Base-by-base conservation (phyloP, 2,888 invertebrate genomes). In the Tetramorium bicarinatum region DNA sequence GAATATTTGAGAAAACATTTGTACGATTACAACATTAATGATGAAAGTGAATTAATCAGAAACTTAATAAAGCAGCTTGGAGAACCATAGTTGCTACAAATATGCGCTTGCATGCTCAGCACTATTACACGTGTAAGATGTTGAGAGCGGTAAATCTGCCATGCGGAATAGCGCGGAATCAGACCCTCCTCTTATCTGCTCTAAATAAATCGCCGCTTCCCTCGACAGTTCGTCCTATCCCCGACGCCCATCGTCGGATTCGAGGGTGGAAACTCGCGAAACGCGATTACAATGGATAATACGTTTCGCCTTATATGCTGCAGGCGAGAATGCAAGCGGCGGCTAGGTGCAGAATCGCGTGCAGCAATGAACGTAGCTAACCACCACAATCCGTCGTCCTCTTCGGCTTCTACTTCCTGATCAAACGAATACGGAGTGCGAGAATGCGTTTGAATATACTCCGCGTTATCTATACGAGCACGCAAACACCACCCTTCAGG, bases 211-310 rank as follows among this genome's bases (percentile, higher is more conserved):
- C 61, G 79, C 69, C 25, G 49, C 71, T 44, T 21, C 81, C 47
- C 44, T n/a, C 41, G 56, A 34, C 71, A 54, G 34, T 13, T 38
- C 77, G 25, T 69, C 54, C 59, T 74, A 80, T 82, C 61, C 67
- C 44, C 56, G 76, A 59, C 61, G 62, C 52, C n/a, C 49, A 21
- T 52, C 61, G 54, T 67, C 72, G 18, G 21, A 77, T 77, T 67
- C 66, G 79, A 61, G 69, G 67, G 25, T 56, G 67, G 77, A 87
- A 86, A 86, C 44, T 69, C 77, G 83, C 79, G 76, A 87, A 85
- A 82, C 85, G 72, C 87, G 90, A 89, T 87, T 85, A 87, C 87
- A 83, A 85, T 88, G 84, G 82, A 81, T 80, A 85, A 91, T 85
- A 82, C 83, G 83, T 85, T 85, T 62, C 47, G 64, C 72, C 79